Evolutionary conservation across 2,113 vertebrate species (phyloP), one percentile per base, ranked within the genome.

Genomic region (Amphiprion percula): DNA sequence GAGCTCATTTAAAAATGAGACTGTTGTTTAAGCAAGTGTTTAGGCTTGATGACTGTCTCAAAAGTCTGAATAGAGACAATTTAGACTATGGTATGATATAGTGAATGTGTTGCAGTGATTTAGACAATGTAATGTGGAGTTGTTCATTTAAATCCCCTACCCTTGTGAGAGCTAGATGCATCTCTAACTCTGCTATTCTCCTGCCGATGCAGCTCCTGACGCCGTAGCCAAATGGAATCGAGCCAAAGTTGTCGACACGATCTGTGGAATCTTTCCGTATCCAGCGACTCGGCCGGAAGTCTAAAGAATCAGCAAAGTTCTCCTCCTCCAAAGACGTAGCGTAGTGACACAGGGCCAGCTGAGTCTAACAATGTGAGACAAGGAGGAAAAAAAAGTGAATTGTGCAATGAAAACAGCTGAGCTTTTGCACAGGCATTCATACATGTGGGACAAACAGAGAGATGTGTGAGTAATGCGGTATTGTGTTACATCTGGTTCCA

Each of bases 291-390:
- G 97, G 97, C 52, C 78, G 88, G 90, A 98, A 97, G 6, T 96
- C 94, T 16, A 78, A 87, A 1, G 96, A 92, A 59, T 82, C 75
- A 0, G 91, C 69, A 75, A 98, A 98, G 78, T 92, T 95, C 50
- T 96, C 95, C n/a, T 96, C 95, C 0, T 96, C 95, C 66, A 96
- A 87, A 11, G 97, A 97, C 17, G 97, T 98, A 60, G 96, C 90
- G 59, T 97, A 98, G 92, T 98, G 97, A 90, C 97, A 98, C 58
- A 98, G 94, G 26, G 97, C 97, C 92, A 98, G 79, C 91, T 98
- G 97, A 0, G 97, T 98, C 97, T 98, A 77, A 68, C 11, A 53
- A 30, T 72, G 39, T 17, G 24, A 63, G 49, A 54, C 63, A 71
- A 53, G 9, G 21, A 62, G 7, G 0, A 24, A 7, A 26, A 37